phyloP scores from a whole-genome alignment of 53 echinoderm and acorn worm species.

The Arbacia lixula region DNA sequence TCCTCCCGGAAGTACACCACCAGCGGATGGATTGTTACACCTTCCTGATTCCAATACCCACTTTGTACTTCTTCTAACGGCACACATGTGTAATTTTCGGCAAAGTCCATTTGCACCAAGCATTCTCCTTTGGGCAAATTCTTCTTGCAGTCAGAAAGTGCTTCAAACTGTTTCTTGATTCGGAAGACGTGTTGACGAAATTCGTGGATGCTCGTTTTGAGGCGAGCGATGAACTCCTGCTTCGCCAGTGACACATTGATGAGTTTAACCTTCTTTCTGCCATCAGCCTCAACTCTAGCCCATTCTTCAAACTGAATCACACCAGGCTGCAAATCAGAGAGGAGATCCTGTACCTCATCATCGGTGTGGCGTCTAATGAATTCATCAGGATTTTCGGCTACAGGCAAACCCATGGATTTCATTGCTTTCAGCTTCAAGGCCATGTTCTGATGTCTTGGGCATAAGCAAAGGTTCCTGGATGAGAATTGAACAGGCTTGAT shows the following conservation, averaged over 20 bases:
- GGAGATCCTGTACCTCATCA: constrained; percentile 53
- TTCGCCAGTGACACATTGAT: constrained; percentile 19
- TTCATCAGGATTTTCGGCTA: constrained; percentile 49
- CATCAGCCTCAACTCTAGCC: constrained; percentile 51
- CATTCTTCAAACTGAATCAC: constrained; percentile 57
- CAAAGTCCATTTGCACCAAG: constrained; percentile 67
- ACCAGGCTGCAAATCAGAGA: constrained; percentile 24
- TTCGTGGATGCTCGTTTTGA: constrained; percentile 17
- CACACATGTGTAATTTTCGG: constrained; percentile 64
- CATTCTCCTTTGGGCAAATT: constrained; percentile 47
- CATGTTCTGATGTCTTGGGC: constrained; percentile 65
- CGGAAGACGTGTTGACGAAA: constrained; percentile 11
- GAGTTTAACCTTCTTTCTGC: constrained; percentile 67
- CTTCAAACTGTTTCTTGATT: constrained; percentile 29
- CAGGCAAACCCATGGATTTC: constrained; percentile 18
- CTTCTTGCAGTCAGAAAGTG: constrained; percentile 50
- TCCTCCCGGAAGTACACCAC: constrained; percentile 26
- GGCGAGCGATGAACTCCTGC: constrained; percentile 43
- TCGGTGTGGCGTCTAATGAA: constrained; percentile 39
- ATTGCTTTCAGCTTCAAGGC: constrained; percentile 63
- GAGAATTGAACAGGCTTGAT: constrained; percentile 63
- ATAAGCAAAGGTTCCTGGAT: constrained; percentile 48
- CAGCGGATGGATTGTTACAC: constrained; percentile 28
- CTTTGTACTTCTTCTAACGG: constrained; percentile 69
- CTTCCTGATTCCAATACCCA: constrained; percentile 46